Percentiles rank a stretch among this genome's conserved stretches.
phyloP scores from a whole-genome alignment of 2,888 invertebrate genomes.

The Helobdella robusta region DNA sequence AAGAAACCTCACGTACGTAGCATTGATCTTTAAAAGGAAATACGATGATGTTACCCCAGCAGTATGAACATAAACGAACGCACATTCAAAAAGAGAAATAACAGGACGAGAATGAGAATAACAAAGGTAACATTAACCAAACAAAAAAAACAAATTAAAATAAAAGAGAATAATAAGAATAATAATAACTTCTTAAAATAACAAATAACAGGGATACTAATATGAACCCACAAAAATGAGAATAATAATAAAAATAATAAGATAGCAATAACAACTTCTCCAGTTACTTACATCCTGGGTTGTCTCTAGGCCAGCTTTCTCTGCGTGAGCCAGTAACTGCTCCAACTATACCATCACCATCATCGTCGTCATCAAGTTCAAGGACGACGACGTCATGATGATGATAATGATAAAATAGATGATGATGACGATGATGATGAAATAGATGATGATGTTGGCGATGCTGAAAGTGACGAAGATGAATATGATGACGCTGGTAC shows the following conservation, averaged over 20 bases:
- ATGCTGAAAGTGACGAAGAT: too few species aligned
- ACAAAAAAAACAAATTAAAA: not conserved
- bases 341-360: too few species aligned
- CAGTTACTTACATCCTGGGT: slow-evolving; percentile 15
- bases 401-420: too few species aligned
- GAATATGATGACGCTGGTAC: too few species aligned
- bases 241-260: not conserved
- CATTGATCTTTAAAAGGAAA: too few species aligned
- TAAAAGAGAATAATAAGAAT: slow-evolving; percentile 1
- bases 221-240: not conserved
- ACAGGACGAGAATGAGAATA: not conserved
- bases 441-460: too few species aligned
- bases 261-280: slow-evolving; percentile 2
- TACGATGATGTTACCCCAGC: too few species aligned
- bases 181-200: not conserved
- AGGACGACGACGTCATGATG: too few species aligned
- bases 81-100: not conserved
- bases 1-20: too few species aligned
- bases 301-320: slow-evolving; percentile 9
- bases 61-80: too few species aligned
- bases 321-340: slow-evolving; percentile 24
- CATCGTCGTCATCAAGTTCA: too few species aligned
- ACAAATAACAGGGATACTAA: not conserved
- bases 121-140: not conserved
- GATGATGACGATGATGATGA: too few species aligned